Percentiles rank a stretch among this genome's conserved stretches.
phyloP scores from a whole-genome alignment of 2,888 invertebrate species.

The Heliconius charithonia region DNA sequence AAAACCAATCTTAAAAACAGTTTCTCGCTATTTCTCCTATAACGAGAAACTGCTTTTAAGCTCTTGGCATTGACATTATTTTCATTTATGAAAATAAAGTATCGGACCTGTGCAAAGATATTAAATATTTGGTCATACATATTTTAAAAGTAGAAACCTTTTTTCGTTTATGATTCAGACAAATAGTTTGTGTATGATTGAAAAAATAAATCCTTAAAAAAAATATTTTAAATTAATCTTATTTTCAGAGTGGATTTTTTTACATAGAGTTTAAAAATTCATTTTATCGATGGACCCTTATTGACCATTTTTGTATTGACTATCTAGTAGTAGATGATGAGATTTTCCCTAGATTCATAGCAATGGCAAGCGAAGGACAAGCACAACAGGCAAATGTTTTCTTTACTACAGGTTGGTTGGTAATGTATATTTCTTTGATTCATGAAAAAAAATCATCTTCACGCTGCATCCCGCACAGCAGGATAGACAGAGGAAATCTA shows the following conservation, averaged over 20 bases:
- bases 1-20: too few species aligned
- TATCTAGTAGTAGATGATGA: neutral
- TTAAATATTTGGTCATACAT: too few species aligned
- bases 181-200: too few species aligned
- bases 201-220: too few species aligned
- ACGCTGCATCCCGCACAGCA: neutral
- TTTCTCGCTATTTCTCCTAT: too few species aligned
- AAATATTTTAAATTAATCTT: neutral
- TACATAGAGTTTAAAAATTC: constrained; percentile 39
- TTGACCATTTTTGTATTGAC: constrained; percentile 39
- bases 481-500: too few species aligned
- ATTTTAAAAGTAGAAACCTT: too few species aligned
- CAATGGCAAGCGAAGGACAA: neutral
- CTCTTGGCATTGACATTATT: too few species aligned
- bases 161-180: too few species aligned
- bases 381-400: constrained; percentile 9
- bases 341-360: constrained; percentile 20
- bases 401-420: constrained; percentile 16
- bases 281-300: constrained; percentile 38
- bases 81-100: too few species aligned
- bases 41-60: too few species aligned
- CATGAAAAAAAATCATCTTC: neutral
- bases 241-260: constrained; percentile 41
- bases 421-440: neutral
- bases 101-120: too few species aligned